A percentile compares a stretch with the other conserved stretches of the same genome.
Evolutionary conservation across 2,888 invertebrate species (phyloP).

Genomic region (Tipula lateralis): DNA sequence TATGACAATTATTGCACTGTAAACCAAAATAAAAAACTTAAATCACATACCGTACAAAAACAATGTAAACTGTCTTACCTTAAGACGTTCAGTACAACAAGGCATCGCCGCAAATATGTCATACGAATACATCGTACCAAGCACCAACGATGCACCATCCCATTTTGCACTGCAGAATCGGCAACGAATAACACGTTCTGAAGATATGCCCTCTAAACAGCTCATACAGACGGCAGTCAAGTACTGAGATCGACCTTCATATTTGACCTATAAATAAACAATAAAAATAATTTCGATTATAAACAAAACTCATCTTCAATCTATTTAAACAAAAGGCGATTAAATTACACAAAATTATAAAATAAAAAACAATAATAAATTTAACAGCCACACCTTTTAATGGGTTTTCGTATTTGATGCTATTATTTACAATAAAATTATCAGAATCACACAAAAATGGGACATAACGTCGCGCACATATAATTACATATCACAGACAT

Average conservation of each 20-base stretch:
- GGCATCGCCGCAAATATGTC: constrained; percentile 97
- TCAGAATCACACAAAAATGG: background rate
- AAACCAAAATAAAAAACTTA: constrained; percentile 34
- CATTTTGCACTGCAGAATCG: constrained; percentile 77
- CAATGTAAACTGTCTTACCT: constrained; percentile 55
- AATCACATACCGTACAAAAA: background rate
- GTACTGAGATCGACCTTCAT: constrained; percentile 84
- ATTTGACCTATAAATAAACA: constrained; percentile 66
- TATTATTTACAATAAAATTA: background rate
- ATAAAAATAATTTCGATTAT: background rate
- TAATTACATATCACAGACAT: background rate
- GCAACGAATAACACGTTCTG: constrained; percentile 72
- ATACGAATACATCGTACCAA: constrained; percentile 97
- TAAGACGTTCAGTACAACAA: constrained; percentile 88
- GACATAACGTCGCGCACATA: background rate
- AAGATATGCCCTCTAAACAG: constrained; percentile 79
- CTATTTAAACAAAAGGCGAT: background rate
- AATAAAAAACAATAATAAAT: background rate
- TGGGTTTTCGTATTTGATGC: background rate
- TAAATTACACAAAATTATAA: constrained; percentile 20
- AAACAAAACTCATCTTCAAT: background rate
- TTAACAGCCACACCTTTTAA: constrained; percentile 20
- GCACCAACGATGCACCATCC: constrained; percentile 89
- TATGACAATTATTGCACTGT: constrained; percentile 90
- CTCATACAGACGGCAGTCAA: constrained; percentile 93